Evolutionary conservation across 1,140 invertebrate species (phyloP).

Genomic region (Brachionus plicatilis): DNA sequence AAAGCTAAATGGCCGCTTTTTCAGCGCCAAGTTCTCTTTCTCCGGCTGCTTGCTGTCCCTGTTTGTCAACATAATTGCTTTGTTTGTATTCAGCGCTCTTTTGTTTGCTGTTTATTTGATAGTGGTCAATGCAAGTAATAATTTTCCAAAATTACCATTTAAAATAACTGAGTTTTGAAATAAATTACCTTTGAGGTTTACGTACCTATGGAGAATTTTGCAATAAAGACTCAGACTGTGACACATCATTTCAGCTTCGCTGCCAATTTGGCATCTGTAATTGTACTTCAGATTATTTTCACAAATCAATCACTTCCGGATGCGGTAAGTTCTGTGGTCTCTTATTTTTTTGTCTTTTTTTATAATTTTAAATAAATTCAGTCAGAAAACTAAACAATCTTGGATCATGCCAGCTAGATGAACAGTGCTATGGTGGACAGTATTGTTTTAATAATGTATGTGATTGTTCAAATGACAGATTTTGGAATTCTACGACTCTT

Average conservation of each 20-base stretch:
- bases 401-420: background rate
- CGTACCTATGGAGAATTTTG: background rate
- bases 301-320: background rate
- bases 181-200: background rate
- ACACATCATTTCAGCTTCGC: background rate
- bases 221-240: background rate
- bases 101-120: background rate
- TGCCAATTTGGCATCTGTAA: background rate
- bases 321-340: background rate
- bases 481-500: background rate
- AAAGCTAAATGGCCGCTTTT: background rate
- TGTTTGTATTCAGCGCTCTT: background rate
- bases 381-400: background rate
- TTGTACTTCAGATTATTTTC: background rate
- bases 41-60: background rate
- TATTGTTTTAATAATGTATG: background rate
- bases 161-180: too few relatives aligned
- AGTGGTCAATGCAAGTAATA: background rate
- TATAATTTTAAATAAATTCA: background rate
- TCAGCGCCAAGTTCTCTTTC: background rate
- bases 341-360: background rate
- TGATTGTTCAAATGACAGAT: background rate
- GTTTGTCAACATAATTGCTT: background rate
- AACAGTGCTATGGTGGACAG: background rate
- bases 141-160: too few relatives aligned